Evolutionary conservation across 2,797 vertebrate species (phyloP).

Genomic region (Leptodactylus fallax): DNA sequence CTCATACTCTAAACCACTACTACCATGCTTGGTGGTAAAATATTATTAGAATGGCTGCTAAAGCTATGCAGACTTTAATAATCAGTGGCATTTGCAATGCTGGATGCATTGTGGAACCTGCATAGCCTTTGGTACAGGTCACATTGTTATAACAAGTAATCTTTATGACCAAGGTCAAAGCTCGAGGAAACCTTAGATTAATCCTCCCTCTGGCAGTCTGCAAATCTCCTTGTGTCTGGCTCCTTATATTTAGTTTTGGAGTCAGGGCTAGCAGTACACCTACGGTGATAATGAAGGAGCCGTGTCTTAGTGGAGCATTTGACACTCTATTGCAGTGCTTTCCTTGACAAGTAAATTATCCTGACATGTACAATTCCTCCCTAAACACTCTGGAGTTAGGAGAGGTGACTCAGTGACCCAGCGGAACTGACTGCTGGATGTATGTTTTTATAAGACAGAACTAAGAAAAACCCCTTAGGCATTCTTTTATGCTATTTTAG

Average conservation of each 20-base stretch:
- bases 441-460: slow-evolving; percentile 29
- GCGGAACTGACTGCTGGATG: background rate
- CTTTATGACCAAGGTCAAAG: slow-evolving; percentile 58
- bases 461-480: background rate
- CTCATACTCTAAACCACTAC: background rate
- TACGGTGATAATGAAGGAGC: slow-evolving; percentile 51
- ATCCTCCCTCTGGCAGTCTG: slow-evolving; percentile 49
- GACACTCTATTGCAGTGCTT: slow-evolving; percentile 27
- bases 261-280: slow-evolving; percentile 53
- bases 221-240: slow-evolving; percentile 52
- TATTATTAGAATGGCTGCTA: background rate
- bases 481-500: background rate
- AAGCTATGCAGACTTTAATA: background rate
- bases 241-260: slow-evolving; percentile 47
- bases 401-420: slow-evolving; percentile 2
- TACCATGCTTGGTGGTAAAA: background rate
- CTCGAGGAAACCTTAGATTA: slow-evolving; percentile 44
- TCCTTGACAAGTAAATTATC: slow-evolving; percentile 62
- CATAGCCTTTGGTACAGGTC: slow-evolving; percentile 45
- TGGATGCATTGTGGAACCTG: slow-evolving; percentile 10
- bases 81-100: slow-evolving; percentile 34
- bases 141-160: slow-evolving; percentile 47
- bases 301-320: slow-evolving; percentile 3
- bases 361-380: slow-evolving; percentile 37
- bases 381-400: background rate